A percentile compares a stretch with the other conserved stretches of the same genome.
These are phyloP conservation scores for Limenitis camilla DNA, from an alignment of 2,888 invertebrate genomes.

Conservation along the genomic window DNA sequence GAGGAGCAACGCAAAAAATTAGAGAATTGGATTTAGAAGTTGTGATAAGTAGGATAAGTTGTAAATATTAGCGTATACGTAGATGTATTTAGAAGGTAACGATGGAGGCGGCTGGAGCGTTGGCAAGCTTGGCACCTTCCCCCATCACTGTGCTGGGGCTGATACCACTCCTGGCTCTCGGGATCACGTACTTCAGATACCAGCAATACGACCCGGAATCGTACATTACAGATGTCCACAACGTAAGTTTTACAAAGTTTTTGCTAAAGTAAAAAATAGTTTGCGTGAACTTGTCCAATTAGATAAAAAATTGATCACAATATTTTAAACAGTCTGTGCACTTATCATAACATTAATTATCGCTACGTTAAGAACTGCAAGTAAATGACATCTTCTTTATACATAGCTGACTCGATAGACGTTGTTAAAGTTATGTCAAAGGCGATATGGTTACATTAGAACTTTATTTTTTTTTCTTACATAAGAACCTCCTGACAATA, in stretches of 20 bases:
- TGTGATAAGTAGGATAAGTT: constrained; percentile 61
- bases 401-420: too few species aligned
- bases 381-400: too few species aligned
- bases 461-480: too few species aligned
- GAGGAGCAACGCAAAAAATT: constrained; percentile 71
- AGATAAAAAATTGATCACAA: too few species aligned
- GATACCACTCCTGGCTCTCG: constrained; percentile 86
- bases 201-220: constrained; percentile 88
- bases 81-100: constrained; percentile 53
- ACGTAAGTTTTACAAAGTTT: constrained; percentile 71
- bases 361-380: too few species aligned
- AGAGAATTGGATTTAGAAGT: constrained; percentile 80
- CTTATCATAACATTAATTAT: too few species aligned
- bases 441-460: too few species aligned
- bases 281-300: too few species aligned
- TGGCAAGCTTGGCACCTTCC: constrained; percentile 75
- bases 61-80: constrained; percentile 64
- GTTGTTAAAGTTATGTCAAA: too few species aligned
- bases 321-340: too few species aligned
- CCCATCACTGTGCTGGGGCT: constrained; percentile 81
- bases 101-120: constrained; percentile 70
- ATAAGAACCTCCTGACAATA: too few species aligned
- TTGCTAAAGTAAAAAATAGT: too few species aligned
- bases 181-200: constrained; percentile 87
- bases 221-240: constrained; percentile 79